Percentiles rank a stretch among this genome's conserved stretches.
Conservation (phyloP, 2,888 invertebrate species). For the Polyommatus icarus region DNA sequence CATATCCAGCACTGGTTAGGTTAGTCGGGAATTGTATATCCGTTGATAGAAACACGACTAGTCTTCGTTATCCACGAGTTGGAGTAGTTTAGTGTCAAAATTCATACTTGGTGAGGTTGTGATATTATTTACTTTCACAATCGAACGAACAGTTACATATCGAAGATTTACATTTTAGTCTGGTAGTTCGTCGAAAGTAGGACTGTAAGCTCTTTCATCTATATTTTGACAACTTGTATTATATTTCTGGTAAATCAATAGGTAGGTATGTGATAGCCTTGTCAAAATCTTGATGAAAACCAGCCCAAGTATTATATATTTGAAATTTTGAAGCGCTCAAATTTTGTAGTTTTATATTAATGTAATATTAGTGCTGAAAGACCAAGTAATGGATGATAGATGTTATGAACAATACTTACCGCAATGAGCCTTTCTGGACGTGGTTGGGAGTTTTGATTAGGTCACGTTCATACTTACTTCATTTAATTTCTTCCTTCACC, state of each 20-base stretch:
- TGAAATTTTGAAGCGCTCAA: conserved; percentile 59
- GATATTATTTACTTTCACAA: conserved; percentile 53
- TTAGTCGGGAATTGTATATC: conserved; percentile 6
- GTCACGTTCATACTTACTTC: background rate
- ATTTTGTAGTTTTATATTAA: conserved; percentile 60
- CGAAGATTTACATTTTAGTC: conserved; percentile 57
- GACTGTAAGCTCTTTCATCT: conserved; percentile 4
- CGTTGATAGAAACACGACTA: conserved; percentile 35
- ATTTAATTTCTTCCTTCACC: background rate
- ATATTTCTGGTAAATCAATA: background rate
- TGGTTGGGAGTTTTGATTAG: background rate
- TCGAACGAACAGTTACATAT: conserved; percentile 62
- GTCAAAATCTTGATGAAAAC: conserved; percentile 18
- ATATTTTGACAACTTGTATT: conserved; percentile 15
- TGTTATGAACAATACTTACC: conserved; percentile 20
- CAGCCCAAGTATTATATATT: conserved; percentile 40
- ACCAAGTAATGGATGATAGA: conserved; percentile 48
- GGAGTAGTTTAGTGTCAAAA: conserved; percentile 42
- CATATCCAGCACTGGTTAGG: conserved; percentile 28
- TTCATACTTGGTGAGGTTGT: conserved; percentile 59
- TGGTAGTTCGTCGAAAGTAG: conserved; percentile 33
- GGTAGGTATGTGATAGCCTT: background rate
- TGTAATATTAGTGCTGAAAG: conserved; percentile 47
- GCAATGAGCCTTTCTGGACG: conserved; percentile 1
- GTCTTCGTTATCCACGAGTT: conserved; percentile 32